Evolutionary conservation across 2,113 vertebrate genomes (phyloP), one percentile per base, ranked within the genome.

Genomic region (Anthoscopus minutus): DNA sequence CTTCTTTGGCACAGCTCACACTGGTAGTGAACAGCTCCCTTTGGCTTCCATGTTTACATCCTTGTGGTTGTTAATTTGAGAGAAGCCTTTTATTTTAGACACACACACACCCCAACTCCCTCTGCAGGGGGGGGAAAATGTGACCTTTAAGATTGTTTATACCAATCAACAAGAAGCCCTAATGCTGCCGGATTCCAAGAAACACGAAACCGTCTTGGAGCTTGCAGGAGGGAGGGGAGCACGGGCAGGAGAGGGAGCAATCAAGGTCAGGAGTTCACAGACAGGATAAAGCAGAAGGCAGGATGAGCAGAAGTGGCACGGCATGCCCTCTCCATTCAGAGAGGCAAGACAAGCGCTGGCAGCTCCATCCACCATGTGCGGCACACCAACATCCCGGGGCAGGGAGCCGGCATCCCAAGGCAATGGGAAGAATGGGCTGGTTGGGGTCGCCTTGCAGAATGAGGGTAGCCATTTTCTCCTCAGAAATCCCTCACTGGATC

Each of bases 111-210:
- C 35, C 73, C 53, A 88, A 35, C 56, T 76, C 86, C 90, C 89
- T 91, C 93, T 81, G 81, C 93, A 65, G 93, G 96, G 96, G 91
- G 95, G 82, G 81, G 72, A 1, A 47, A 96, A 97, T 97, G 96
- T 97, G 97, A 97, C 96, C 96, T 97, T 97, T 97, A 91, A 84
- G 94, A 97, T 89, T 97, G 97, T 97, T 97, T 97, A 96, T 96
- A 94, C 92, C 97, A 96, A 96, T 95, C 96, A 96, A 95, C 93
- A 96, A 96, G 95, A 96, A 96, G 82, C 73, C 86, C 88, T 95
- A n/a, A 53, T 50, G 22, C 89, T 95, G 89, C 93, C 33, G 12
- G 86, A 96, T 97, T 97, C 93, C 94, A 97, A 96, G 96, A 96
- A 97, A 97, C 94, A 94, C 47, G 81, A 96, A 88, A 94, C 92